phyloP scores from a whole-genome alignment of 2,888 invertebrate species.

The Metalampra italica region DNA sequence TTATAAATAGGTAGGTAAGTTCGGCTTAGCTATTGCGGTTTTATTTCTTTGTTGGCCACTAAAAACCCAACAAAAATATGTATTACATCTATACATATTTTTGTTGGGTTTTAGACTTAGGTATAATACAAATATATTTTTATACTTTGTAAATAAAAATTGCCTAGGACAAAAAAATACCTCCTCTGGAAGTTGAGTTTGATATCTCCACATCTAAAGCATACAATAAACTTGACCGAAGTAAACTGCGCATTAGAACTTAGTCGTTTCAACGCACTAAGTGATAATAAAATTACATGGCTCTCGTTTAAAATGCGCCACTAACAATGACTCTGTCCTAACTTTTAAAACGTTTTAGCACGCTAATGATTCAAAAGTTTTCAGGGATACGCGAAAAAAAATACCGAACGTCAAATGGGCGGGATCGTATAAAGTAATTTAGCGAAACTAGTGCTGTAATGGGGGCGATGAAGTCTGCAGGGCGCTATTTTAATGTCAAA shows the following conservation, averaged over 20 bases:
- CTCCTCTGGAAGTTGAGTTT: too few relatives aligned
- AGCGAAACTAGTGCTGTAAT: slow-evolving; percentile 12
- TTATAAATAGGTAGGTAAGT: too few relatives aligned
- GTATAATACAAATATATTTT: too few relatives aligned
- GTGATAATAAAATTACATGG: slow-evolving; percentile 8
- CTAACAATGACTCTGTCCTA: slow-evolving; percentile 3
- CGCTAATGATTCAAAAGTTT: slow-evolving; percentile 42
- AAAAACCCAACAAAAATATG: too few relatives aligned
- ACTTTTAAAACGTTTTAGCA: slow-evolving; percentile 19
- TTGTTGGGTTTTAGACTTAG: too few relatives aligned
- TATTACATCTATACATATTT: too few relatives aligned
- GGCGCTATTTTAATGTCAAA: background rate
- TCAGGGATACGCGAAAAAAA: slow-evolving; percentile 27
- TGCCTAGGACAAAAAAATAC: too few relatives aligned
- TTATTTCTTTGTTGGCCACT: too few relatives aligned
- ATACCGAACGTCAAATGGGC: slow-evolving; percentile 33
- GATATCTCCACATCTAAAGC: too few relatives aligned
- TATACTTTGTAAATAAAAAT: too few relatives aligned
- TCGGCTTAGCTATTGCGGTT: too few relatives aligned
- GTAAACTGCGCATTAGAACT: background rate
- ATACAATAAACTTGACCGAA: background rate
- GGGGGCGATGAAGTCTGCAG: background rate
- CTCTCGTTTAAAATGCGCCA: slow-evolving; percentile 3
- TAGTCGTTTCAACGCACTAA: background rate
- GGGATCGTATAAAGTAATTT: slow-evolving; percentile 36